A percentile compares a stretch with the other conserved stretches of the same genome.
These are phyloP conservation scores for Aselliscus stoliczkanus DNA, from an alignment of 2,797 vertebrate genomes.

Conservation along the genomic window DNA sequence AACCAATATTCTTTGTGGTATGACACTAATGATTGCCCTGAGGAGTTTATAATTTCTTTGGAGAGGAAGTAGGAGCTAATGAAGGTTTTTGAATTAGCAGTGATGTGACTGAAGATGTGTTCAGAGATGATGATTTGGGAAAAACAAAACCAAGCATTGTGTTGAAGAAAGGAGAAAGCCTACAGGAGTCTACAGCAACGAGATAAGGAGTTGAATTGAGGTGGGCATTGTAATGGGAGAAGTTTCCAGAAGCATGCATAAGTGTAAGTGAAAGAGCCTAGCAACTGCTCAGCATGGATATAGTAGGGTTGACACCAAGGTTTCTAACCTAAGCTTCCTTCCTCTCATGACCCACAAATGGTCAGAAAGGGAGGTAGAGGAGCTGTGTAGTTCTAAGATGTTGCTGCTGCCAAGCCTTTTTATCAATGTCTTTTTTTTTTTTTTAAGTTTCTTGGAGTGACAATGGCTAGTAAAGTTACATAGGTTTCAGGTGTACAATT, in stretches of 20 bases:
- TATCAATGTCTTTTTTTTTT: no score
- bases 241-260: background rate
- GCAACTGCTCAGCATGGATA: background rate
- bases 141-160: background rate
- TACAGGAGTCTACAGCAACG: background rate
- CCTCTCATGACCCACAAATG: background rate
- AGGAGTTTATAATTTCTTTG: background rate
- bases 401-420: background rate
- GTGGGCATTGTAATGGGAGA: background rate
- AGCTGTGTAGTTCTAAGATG: background rate
- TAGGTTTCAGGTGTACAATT: no score
- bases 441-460: no score
- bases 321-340: background rate
- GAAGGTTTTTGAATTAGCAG: background rate
- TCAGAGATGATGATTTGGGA: background rate
- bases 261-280: background rate
- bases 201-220: background rate
- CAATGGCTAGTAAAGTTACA: no score
- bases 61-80: background rate
- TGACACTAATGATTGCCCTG: background rate
- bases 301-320: background rate
- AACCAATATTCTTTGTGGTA: background rate
- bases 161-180: background rate
- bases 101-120: background rate
- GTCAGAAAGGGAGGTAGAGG: background rate